Evolutionary conservation across 2,888 invertebrate species (phyloP).

Genomic region (Cephus rjabovi): DNA sequence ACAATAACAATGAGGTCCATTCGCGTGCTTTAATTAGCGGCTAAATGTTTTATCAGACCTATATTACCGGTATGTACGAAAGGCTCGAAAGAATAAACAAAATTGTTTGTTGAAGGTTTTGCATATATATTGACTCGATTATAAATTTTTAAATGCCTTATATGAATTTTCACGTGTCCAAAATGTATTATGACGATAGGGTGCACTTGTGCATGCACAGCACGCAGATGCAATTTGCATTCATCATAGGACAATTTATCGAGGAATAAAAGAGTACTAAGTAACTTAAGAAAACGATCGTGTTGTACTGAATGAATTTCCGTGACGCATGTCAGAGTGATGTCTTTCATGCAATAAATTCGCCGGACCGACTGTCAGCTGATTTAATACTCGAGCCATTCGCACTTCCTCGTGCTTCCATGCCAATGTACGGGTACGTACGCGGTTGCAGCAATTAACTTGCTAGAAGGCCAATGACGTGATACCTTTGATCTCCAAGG

Average conservation of each 20-base stretch:
- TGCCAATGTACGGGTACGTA: background rate
- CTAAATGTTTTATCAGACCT: too few relatives aligned
- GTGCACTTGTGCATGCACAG: background rate
- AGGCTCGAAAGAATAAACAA: too few relatives aligned
- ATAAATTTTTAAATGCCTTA: background rate
- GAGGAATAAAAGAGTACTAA: background rate
- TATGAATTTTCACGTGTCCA: background rate
- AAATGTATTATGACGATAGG: background rate
- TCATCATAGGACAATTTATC: background rate
- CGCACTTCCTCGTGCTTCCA: background rate
- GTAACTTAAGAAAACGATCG: background rate
- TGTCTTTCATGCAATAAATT: background rate
- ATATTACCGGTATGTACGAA: too few relatives aligned
- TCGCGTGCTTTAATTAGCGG: too few relatives aligned
- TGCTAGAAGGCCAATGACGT: background rate
- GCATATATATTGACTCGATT: too few relatives aligned
- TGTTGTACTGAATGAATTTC: background rate
- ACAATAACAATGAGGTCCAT: too few relatives aligned
- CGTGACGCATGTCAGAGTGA: background rate
- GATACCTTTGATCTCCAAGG: conserved; percentile 2
- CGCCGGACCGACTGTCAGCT: background rate
- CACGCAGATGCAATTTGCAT: background rate
- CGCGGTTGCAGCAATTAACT: background rate
- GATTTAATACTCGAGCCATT: background rate
- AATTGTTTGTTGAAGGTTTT: too few relatives aligned